phyloP scores from a whole-genome alignment of 2,888 invertebrate species.

The Erpobdella octoculata region DNA sequence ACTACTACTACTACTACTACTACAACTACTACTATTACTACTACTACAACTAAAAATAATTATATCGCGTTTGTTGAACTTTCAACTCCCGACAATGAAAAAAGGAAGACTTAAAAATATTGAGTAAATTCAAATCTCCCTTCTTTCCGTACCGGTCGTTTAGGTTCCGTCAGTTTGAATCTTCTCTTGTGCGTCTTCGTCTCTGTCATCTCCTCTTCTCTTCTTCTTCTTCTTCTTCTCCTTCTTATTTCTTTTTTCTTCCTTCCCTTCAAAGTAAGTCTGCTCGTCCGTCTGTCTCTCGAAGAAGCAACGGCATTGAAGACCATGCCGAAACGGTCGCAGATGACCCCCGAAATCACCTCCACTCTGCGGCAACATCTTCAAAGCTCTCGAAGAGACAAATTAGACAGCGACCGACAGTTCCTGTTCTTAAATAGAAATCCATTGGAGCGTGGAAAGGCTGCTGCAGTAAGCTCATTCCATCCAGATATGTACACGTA shows the following conservation, averaged over 20 bases:
- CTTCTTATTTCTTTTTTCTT: background rate
- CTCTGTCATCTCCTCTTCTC: background rate
- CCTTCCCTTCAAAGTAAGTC: too few relatives aligned
- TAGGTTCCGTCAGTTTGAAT: background rate
- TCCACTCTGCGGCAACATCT: too few relatives aligned
- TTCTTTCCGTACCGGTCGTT: constrained; percentile 18
- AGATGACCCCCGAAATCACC: too few relatives aligned
- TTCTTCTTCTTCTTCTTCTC: background rate
- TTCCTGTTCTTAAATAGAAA: constrained; percentile 7
- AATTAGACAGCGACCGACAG: background rate
- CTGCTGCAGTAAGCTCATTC: constrained; percentile 2
- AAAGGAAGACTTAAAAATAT: constrained; percentile 27
- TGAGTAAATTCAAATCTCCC: constrained; percentile 11
- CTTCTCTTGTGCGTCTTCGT: background rate
- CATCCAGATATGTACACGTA: constrained; percentile 12
- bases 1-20: background rate
- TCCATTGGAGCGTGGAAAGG: constrained; percentile 1
- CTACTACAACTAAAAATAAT: background rate
- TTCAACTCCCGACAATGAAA: constrained; percentile 18
- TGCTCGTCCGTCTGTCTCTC: background rate
- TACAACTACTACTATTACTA: background rate
- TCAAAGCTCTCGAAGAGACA: constrained; percentile 3
- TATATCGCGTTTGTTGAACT: background rate
- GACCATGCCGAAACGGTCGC: too few relatives aligned
- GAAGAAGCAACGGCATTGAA: background rate